A percentile compares a stretch with the other conserved stretches of the same genome.
Conservation (phyloP, 64 coral and sea anemone species). For the Trachythela sp. region DNA sequence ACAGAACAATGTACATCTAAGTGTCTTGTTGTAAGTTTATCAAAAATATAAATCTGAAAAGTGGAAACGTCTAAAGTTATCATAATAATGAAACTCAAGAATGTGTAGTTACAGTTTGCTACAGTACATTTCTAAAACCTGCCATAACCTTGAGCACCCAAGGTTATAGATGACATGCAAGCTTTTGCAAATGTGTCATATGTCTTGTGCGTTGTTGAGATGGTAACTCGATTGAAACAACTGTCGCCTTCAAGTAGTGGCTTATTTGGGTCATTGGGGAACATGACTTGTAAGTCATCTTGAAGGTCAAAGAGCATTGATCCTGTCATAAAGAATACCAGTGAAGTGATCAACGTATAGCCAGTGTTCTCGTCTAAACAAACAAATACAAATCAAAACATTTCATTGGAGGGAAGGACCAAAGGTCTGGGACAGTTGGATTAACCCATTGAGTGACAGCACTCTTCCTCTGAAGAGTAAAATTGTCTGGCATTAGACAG, state of each 20-base stretch:
- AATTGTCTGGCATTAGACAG: too few species aligned
- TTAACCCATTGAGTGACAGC: too few species aligned
- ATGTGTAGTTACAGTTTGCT: background rate
- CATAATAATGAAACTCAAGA: background rate
- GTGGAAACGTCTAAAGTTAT: background rate
- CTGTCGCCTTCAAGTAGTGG: slow-evolving; percentile 24
- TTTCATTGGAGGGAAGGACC: background rate
- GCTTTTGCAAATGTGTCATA: too few species aligned
- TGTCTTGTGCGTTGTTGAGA: slow-evolving; percentile 19
- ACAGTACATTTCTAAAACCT: slow-evolving; percentile 35
- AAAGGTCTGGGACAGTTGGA: background rate
- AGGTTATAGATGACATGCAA: slow-evolving; percentile 14
- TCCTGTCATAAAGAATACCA: slow-evolving; percentile 41
- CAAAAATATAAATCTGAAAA: background rate
- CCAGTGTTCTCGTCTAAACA: slow-evolving; percentile 19
- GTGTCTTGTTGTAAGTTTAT: background rate
- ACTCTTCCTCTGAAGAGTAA: too few species aligned
- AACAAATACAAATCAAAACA: background rate
- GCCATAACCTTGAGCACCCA: slow-evolving; percentile 20
- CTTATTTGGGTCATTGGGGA: background rate
- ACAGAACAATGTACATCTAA: background rate
- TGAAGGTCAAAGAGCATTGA: slow-evolving; percentile 15
- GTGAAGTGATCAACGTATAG: slow-evolving; percentile 22
- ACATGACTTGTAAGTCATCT: slow-evolving; percentile 28
- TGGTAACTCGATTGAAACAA: slow-evolving; percentile 45